These are phyloP conservation scores for Barnardius zonarius DNA, from an alignment of 2,113 vertebrate genomes.

Conservation along the genomic window DNA sequence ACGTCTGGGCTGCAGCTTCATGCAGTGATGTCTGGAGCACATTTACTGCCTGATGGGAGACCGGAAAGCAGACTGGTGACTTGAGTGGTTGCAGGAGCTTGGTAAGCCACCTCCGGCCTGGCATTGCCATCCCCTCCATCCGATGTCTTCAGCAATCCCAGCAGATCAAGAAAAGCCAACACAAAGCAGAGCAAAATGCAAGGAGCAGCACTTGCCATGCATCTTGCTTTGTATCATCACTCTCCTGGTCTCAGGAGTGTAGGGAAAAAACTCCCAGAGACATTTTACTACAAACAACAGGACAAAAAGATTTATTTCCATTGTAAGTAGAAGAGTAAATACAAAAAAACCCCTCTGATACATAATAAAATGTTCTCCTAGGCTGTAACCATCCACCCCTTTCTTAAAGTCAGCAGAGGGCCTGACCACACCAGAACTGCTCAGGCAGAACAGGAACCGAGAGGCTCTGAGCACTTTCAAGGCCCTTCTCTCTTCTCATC, in stretches of 20 bases:
- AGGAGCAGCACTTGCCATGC: fast-evolving
- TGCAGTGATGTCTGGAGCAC: too few relatives aligned
- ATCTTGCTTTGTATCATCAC: background rate
- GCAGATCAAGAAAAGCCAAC: background rate
- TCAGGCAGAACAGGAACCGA: fast-evolving
- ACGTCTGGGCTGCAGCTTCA: background rate
- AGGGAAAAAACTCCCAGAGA: background rate
- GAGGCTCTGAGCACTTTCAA: background rate
- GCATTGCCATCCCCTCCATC: fast-evolving
- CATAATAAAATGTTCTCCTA: background rate
- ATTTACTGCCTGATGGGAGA: background rate
- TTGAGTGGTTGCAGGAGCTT: background rate
- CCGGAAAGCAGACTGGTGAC: background rate
- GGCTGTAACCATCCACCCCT: background rate
- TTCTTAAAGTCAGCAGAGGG: background rate
- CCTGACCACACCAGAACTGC: background rate
- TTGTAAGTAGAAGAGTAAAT: slow-evolving; percentile 29
- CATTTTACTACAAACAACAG: slow-evolving; percentile 6
- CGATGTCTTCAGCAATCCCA: background rate
- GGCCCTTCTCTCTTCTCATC: background rate
- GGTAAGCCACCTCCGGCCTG: background rate
- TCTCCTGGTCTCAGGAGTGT: background rate
- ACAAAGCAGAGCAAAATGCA: background rate
- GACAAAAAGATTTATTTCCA: slow-evolving; percentile 43
- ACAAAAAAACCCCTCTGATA: background rate